Evolutionary conservation across 2,113 vertebrate genomes (phyloP).

Genomic region (Helogale parvula): DNA sequence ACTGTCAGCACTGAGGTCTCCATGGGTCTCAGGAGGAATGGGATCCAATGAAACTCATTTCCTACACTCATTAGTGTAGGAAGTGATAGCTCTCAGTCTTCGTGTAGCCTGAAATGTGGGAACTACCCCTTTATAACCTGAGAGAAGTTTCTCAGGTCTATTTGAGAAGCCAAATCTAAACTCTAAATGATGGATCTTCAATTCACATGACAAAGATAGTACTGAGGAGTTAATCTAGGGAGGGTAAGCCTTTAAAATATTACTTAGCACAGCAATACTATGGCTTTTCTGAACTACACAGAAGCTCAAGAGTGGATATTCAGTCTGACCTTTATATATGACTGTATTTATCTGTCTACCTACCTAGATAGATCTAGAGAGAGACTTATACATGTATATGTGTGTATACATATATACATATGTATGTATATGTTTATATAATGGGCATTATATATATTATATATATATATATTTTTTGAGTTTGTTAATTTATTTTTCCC

Average conservation of each 20-base stretch:
- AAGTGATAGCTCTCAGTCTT: not conserved
- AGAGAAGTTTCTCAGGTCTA: not conserved
- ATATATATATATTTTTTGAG: not conserved
- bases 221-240: not conserved
- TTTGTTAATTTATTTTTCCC: not conserved
- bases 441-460: too few species aligned
- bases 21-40: not conserved
- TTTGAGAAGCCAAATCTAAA: not conserved
- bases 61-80: not conserved
- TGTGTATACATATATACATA: too few species aligned
- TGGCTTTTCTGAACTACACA: not conserved
- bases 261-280: fast-evolving
- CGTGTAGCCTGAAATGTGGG: not conserved
- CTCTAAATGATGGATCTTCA: not conserved
- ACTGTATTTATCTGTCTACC: not conserved
- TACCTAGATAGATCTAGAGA: not conserved
- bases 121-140: not conserved
- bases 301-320: too few species aligned
- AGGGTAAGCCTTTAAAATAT: not conserved
- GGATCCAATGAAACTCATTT: too few species aligned
- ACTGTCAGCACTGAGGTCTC: fast-evolving
- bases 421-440: not conserved
- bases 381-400: not conserved
- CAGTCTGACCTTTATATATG: not conserved
- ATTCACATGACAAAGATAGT: not conserved